These are phyloP conservation scores for Chloroceryle aenea DNA, from an alignment of 2,113 vertebrate species.

Conservation along the genomic window DNA sequence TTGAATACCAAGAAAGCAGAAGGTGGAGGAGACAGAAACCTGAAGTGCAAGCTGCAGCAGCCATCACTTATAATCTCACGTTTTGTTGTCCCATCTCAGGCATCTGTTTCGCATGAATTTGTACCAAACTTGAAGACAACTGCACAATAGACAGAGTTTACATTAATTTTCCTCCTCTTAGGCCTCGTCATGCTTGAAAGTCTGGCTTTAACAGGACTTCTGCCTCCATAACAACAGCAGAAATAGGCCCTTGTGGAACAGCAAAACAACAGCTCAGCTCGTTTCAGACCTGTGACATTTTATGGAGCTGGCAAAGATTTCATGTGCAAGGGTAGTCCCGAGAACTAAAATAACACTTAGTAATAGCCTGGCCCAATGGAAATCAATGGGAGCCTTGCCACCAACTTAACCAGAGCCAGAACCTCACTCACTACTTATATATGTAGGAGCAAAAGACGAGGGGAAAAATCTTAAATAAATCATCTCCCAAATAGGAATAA, in stretches of 20 bases:
- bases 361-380: neutral
- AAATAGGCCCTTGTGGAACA: neutral
- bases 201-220: neutral
- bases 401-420: neutral
- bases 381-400: constrained; percentile 13
- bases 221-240: neutral
- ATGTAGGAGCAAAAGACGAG: constrained; percentile 61
- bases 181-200: neutral
- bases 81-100: neutral
- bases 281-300: neutral
- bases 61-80: neutral
- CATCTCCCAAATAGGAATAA: constrained; percentile 74
- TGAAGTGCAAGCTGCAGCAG: neutral
- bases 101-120: neutral
- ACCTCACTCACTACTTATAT: constrained; percentile 25
- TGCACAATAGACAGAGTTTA: neutral
- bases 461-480: constrained; percentile 74
- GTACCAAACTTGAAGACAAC: neutral
- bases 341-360: neutral
- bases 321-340: neutral
- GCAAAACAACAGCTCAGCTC: neutral
- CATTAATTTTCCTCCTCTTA: neutral
- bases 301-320: constrained; percentile 25
- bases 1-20: neutral
- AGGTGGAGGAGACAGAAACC: neutral